phyloP scores from a whole-genome alignment of 2,888 invertebrate species.

The Sphaeridia pumilis region DNA sequence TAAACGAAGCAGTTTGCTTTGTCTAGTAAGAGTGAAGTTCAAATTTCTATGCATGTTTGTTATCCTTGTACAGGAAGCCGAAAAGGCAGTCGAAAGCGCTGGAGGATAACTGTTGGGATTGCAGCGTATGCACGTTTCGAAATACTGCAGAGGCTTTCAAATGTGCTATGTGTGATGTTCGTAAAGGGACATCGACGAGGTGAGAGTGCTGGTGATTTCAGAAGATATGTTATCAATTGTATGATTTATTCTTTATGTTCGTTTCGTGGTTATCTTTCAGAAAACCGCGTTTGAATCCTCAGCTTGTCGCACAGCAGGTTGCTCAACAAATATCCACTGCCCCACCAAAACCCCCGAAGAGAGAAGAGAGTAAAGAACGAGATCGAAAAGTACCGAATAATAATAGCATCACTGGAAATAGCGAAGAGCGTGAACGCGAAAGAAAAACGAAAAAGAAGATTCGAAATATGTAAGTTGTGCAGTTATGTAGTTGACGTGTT shows the following conservation, averaged over 20 bases:
- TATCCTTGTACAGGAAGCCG: constrained; percentile 39
- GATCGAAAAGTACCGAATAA: too few species aligned
- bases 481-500: too few species aligned
- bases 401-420: constrained; percentile 34
- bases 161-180: constrained; percentile 98
- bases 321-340: constrained; percentile 52
- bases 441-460: constrained; percentile 39
- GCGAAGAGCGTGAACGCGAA: constrained; percentile 36
- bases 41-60: too few species aligned
- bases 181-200: constrained; percentile 71
- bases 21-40: too few species aligned
- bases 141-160: constrained; percentile 98
- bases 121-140: constrained; percentile 95
- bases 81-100: constrained; percentile 72
- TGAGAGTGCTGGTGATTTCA: too few species aligned
- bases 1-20: too few species aligned
- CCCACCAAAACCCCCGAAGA: constrained; percentile 39
- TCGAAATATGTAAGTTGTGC: constrained; percentile 37
- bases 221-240: too few species aligned
- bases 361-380: constrained; percentile 41
- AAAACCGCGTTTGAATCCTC: constrained; percentile 93
- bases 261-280: constrained; percentile 42
- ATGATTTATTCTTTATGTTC: neutral
- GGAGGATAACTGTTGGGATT: constrained; percentile 95
- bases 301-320: constrained; percentile 88